A percentile compares a stretch with the other conserved stretches of the same genome.
These are phyloP conservation scores for Drosophila pseudotalamancana DNA, from an alignment of 2,888 invertebrate species.

Conservation along the genomic window DNA sequence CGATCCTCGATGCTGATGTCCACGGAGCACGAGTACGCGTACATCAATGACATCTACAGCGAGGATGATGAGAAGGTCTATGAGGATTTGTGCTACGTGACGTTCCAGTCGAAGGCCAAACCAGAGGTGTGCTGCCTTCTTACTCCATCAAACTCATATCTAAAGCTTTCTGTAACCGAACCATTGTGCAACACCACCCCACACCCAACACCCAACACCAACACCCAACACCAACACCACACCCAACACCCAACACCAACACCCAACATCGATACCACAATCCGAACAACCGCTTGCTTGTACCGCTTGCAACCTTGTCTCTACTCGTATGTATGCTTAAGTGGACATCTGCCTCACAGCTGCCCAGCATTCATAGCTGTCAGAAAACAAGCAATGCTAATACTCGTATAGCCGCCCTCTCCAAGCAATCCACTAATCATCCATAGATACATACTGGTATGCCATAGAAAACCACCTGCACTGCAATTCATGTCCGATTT, in stretches of 20 bases:
- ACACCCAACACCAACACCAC: neutral
- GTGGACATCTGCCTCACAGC: slow-evolving; percentile 5
- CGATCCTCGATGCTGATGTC: slow-evolving; percentile 67
- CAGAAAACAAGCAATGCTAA: slow-evolving; percentile 1
- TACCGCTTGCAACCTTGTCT: slow-evolving; percentile 16
- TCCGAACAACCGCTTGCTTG: slow-evolving; percentile 19
- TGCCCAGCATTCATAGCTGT: slow-evolving; percentile 6
- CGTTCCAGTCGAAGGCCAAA: slow-evolving; percentile 87
- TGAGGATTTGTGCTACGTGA: slow-evolving; percentile 94
- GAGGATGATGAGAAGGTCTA: slow-evolving; percentile 92
- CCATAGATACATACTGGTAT: neutral
- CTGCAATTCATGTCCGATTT: slow-evolving; percentile 23
- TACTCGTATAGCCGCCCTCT: neutral
- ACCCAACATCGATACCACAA: neutral
- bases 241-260: neutral
- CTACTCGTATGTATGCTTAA: slow-evolving; percentile 37
- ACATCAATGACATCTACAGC: slow-evolving; percentile 82
- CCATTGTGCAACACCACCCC: slow-evolving; percentile 2
- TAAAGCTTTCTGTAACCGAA: too few species aligned
- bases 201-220: neutral
- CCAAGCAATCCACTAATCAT: neutral
- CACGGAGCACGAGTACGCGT: slow-evolving; percentile 80
- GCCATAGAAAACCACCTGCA: slow-evolving; percentile 28
- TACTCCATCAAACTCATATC: too few species aligned
- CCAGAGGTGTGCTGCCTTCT: slow-evolving; percentile 87